These are phyloP conservation scores for Agrochola litura DNA, from an alignment of 2,888 invertebrate species.

Conservation along the genomic window DNA sequence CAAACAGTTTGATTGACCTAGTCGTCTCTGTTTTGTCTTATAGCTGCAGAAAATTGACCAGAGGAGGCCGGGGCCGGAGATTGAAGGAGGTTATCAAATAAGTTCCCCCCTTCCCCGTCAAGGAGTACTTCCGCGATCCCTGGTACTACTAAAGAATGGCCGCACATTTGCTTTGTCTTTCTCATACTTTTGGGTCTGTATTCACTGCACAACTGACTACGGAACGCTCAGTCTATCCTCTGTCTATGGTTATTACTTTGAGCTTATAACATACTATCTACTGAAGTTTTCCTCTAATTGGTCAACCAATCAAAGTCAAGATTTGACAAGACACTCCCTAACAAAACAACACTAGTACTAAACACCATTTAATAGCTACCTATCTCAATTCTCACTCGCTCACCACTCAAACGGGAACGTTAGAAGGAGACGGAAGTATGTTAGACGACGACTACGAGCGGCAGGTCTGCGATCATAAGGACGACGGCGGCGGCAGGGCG, in stretches of 20 bases:
- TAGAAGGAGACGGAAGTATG: slow-evolving; percentile 2
- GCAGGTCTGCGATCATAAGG: slow-evolving; percentile 85
- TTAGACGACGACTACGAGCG: slow-evolving; percentile 84
- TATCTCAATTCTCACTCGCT: slow-evolving; percentile 36
- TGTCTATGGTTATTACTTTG: neutral
- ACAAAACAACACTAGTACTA: slow-evolving; percentile 52
- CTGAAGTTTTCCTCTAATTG: neutral
- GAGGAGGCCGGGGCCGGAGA: no score
- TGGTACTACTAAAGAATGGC: no score
- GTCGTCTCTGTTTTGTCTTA: no score
- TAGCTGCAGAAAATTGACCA: no score
- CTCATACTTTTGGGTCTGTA: no score
- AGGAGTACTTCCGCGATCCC: no score
- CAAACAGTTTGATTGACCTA: no score
- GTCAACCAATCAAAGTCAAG: neutral
- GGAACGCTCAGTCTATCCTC: no score
- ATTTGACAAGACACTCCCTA: neutral
- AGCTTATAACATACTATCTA: neutral
- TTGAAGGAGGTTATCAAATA: no score
- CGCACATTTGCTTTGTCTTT: no score
- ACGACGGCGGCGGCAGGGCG: slow-evolving; percentile 75
- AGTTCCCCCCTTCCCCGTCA: no score
- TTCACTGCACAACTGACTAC: no score
- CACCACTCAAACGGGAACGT: slow-evolving; percentile 3
- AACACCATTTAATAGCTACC: slow-evolving; percentile 15